phyloP scores from a whole-genome alignment of 2,797 vertebrate genomes.

The Rallus crepitans region DNA sequence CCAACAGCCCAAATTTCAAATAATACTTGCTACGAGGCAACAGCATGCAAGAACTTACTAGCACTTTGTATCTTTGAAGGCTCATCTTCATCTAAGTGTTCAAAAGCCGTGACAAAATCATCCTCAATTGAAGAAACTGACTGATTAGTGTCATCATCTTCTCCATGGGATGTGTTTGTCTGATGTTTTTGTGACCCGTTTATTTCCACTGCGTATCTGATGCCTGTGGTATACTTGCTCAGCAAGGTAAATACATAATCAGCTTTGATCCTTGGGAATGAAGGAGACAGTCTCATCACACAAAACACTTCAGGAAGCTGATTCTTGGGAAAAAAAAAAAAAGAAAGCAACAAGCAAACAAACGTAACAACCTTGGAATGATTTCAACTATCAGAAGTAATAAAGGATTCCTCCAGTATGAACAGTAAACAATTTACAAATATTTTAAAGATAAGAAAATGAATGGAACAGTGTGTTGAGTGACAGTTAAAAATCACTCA shows the following conservation, averaged over 20 bases:
- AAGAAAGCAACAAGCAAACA: conserved; percentile 33
- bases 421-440: neutral
- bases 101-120: conserved; percentile 97
- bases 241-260: conserved; percentile 87
- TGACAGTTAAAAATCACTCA: neutral
- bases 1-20: neutral
- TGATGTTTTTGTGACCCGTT: conserved; percentile 79
- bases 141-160: conserved; percentile 97
- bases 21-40: neutral
- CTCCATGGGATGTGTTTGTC: conserved; percentile 80
- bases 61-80: conserved; percentile 65
- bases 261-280: conserved; percentile 79
- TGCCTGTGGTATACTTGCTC: conserved; percentile 89
- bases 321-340: conserved; percentile 66
- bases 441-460: neutral
- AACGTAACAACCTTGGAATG: neutral
- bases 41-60: conserved; percentile 56
- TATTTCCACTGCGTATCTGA: conserved; percentile 88
- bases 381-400: neutral
- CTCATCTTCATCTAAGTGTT: conserved; percentile 95
- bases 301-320: conserved; percentile 87
- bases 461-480: neutral
- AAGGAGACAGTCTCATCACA: conserved; percentile 87
- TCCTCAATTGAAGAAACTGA: conserved; percentile 98
- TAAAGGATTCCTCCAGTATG: neutral